These are phyloP conservation scores for Apeira syringaria DNA, from an alignment of 2,888 invertebrate species.

Conservation along the genomic window DNA sequence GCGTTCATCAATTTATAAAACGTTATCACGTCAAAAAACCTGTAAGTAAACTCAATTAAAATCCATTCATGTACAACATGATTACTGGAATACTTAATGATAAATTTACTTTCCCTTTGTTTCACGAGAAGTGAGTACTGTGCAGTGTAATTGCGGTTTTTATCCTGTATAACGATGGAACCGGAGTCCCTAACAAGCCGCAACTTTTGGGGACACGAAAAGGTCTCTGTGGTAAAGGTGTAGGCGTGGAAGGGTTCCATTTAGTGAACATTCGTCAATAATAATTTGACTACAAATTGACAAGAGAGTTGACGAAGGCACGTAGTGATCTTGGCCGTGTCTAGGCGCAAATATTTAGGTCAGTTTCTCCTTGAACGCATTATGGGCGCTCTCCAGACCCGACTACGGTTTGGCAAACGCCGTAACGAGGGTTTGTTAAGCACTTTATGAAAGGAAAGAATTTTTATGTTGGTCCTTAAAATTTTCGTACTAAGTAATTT, in stretches of 20 bases:
- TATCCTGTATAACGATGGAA: conserved; percentile 28
- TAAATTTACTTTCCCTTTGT: conserved; percentile 19
- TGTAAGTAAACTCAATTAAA: conserved; percentile 4
- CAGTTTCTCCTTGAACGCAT: conserved; percentile 27
- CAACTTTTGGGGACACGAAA: conserved; percentile 38
- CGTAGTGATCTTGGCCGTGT: conserved; percentile 8
- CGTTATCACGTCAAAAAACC: no score
- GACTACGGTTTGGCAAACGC: conserved; percentile 27
- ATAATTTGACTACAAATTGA: conserved; percentile 18
- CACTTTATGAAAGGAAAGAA: conserved; percentile 18
- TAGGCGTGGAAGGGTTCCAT: conserved; percentile 24
- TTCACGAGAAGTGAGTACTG: conserved; percentile 11
- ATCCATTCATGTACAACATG: conserved; percentile 5
- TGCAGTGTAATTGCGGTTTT: conserved; percentile 39
- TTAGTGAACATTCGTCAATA: conserved; percentile 14
- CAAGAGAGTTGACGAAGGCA: conserved; percentile 13
- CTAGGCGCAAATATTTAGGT: conserved; percentile 25
- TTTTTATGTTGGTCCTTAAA: conserved; percentile 18
- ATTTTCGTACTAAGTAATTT: no score
- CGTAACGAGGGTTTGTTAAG: conserved; percentile 26
- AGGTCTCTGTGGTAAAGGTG: conserved; percentile 33
- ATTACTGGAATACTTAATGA: conserved; percentile 20
- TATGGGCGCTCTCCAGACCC: conserved; percentile 15
- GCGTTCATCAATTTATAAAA: no score
- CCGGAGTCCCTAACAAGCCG: conserved; percentile 36